A percentile compares a stretch with the other conserved stretches of the same genome.
Evolutionary conservation across 2,888 invertebrate species (phyloP).

Genomic region (Andrena hattorfiana): DNA sequence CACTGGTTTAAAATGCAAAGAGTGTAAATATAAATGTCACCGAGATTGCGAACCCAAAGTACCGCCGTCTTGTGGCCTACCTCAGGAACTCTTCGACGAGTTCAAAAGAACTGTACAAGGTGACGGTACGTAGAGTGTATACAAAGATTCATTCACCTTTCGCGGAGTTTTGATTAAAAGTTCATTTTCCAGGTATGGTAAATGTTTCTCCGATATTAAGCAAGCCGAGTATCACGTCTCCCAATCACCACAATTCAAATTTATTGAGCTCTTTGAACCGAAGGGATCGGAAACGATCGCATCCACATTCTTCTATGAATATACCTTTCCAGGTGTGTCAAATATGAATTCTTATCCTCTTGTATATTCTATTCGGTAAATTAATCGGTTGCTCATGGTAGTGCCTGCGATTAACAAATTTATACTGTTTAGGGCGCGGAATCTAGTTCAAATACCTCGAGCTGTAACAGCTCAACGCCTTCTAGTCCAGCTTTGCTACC

Average conservation of each 20-base stretch:
- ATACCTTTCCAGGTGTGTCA: slow-evolving; percentile 86
- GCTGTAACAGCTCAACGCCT: slow-evolving; percentile 98
- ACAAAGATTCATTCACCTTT: background rate
- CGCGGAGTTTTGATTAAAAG: background rate
- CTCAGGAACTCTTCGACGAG: slow-evolving; percentile 93
- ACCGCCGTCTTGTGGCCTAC: slow-evolving; percentile 96
- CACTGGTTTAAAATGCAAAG: slow-evolving; percentile 94
- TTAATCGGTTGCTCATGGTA: background rate
- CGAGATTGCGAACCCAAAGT: slow-evolving; percentile 96
- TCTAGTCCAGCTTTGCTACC: slow-evolving; percentile 94
- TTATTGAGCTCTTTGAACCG: slow-evolving; percentile 81
- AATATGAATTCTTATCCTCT: background rate
- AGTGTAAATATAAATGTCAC: slow-evolving; percentile 97
- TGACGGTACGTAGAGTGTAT: slow-evolving; percentile 85
- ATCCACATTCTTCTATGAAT: slow-evolving; percentile 87
- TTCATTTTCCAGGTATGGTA: slow-evolving; percentile 75
- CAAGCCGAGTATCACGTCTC: slow-evolving; percentile 84
- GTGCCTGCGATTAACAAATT: slow-evolving; percentile 6
- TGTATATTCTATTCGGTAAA: background rate
- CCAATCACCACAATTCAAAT: slow-evolving; percentile 83
- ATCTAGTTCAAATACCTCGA: slow-evolving; percentile 97
- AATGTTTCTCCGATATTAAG: slow-evolving; percentile 86
- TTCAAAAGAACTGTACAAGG: slow-evolving; percentile 91
- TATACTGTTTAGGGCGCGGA: slow-evolving; percentile 88
- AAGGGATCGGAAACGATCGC: slow-evolving; percentile 86